Evolutionary conservation across 2,888 invertebrate genomes (phyloP), one percentile per base, ranked within the genome.

Genomic region (Lottia scabra): DNA sequence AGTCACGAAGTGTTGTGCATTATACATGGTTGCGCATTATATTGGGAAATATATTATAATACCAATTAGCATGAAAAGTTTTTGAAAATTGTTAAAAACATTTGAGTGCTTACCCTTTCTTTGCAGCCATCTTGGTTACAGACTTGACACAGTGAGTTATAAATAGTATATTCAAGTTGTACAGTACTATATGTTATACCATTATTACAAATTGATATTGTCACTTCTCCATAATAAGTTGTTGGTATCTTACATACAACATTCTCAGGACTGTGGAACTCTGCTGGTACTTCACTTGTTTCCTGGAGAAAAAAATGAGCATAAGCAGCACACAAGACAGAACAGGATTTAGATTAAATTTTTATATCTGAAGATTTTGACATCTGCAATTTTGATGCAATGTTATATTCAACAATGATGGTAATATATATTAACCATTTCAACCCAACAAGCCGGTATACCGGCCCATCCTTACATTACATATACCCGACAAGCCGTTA

Each of bases 91-190:
- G 30, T 4, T n/a, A 30, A 56, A 2, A 56, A n/a, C 16, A 43
- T n/a, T 38, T 6, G 44, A 48, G 27, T 64, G 27, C 70, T 76
- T 63, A 78, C 78, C 75, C 74, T 72, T 2, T 48, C 13, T 19
- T 63, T 43, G 38, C 79, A 79, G 12, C 66, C 70, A 16, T 38
- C 44, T 23, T 19, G 16, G 23, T 65, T 67, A 48, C 79, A 79
- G 65, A 73, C 74, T n/a, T 73, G 64, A 78, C 79, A 79, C n/a
- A 79, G 64, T 43, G 79, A 79, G 70, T 79, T 74, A 68, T 68
- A 78, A 62, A 69, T 62, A 15, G 62, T 56, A 69, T 68, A 79
- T 27, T 30, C 6, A 1, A 76, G 66, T 13, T 26, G 26, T n/a
- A 70, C 67, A 56, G 15, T 56, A 56, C 77, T 77, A 15, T 62